Evolutionary conservation across 30 jellyfish, hydroid and myxozoan species (phyloP), one percentile per base, ranked within the genome.

Genomic region (Morbakka virulenta): DNA sequence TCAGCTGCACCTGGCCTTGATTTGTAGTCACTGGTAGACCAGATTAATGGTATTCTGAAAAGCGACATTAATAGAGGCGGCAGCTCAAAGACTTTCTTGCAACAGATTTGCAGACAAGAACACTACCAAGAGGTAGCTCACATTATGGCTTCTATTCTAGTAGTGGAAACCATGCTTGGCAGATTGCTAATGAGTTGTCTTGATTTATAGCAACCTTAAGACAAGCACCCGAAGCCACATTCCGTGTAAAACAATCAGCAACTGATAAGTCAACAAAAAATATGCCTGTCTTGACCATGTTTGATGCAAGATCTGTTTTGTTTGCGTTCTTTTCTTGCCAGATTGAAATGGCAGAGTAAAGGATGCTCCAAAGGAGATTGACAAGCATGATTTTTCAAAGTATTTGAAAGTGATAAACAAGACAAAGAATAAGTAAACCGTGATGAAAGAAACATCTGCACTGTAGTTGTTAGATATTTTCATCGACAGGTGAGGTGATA

Each of bases 201-300:
- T 50, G 74, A 50, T 63, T 17, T 63, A 63, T 63, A 63, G 61
- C 28, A 63, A 63, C 74, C 74, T 63, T 50, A 63, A 63, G 74
- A 63, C 74, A 21, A 63, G 74, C 74, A 30, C 74, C 74, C 27
- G 61, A 63, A 63, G 74, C 74, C 62, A 50, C 25, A 41, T 63
- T 63, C 74, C 30, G 28, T 50, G 74, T n/a, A 12, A 63, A 63
- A 63, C 61, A 2, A 63, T 63, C 2, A 63, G 74, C 14, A 63
- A 63, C 2, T 3, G 14, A 27, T 63, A 63, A 17, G 65, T 67
- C 69, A 3, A 33, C 65, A 67, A 24, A 49, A 67, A 67, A 33
- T 30, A 67, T 67, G 65, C 79, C 65, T 30, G 79, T 67, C 79
- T 67, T 67, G 74, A 67, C 74, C 74, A 63, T 21, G 74, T 21